Conservation (phyloP, 1,140 invertebrate species). For the Zaprionus taronus region DNA sequence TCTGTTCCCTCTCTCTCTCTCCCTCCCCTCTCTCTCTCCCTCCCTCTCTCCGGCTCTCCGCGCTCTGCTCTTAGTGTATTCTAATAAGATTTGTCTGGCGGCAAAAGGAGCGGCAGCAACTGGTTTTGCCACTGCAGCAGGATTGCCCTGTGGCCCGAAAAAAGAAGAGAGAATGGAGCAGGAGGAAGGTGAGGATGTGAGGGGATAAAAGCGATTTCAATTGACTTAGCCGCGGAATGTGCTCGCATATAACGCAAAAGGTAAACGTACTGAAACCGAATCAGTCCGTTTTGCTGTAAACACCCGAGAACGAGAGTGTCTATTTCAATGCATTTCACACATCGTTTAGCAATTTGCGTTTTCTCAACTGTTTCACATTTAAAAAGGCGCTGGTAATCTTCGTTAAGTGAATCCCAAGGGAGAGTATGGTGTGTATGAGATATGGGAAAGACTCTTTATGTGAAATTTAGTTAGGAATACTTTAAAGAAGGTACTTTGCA, state of each 20-base stretch:
- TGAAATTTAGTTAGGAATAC: neutral
- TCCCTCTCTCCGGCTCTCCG: neutral
- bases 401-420: neutral
- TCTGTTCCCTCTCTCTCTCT: neutral
- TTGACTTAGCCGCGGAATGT: constrained; percentile 19
- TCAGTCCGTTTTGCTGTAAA: constrained; percentile 20
- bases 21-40: neutral
- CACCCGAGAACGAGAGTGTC: neutral
- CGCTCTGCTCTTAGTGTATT: constrained; percentile 39
- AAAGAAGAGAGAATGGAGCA: neutral
- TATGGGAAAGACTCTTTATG: neutral
- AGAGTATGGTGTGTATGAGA: neutral
- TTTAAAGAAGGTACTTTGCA: neutral
- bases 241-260: constrained; percentile 27
- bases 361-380: constrained; percentile 15
- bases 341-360: constrained; percentile 29
- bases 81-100: constrained; percentile 73
- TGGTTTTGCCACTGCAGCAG: constrained; percentile 55
- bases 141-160: constrained; percentile 35
- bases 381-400: neutral
- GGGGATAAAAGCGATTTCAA: constrained; percentile 17
- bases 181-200: neutral
- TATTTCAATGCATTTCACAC: constrained; percentile 38
- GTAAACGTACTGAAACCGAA: constrained; percentile 35
- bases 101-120: constrained; percentile 39